Conservation (phyloP, 2,113 vertebrate species). For the Fregata magnificens region DNA sequence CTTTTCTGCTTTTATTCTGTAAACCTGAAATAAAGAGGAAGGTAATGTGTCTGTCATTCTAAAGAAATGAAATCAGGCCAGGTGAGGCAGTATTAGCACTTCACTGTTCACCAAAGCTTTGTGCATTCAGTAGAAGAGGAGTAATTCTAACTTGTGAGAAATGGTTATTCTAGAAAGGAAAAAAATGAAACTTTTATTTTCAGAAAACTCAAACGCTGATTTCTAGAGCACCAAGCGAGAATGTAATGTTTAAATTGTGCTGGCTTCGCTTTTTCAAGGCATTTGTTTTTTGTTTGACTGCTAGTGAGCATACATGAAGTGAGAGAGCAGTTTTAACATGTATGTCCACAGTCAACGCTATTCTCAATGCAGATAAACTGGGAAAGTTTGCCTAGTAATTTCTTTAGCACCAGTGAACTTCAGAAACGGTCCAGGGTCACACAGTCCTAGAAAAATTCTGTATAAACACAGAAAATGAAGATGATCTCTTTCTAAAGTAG, state of each 20-base stretch:
- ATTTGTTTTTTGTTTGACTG: not conserved
- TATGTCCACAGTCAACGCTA: not conserved
- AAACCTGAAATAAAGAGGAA: not conserved
- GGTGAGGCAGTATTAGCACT: not conserved
- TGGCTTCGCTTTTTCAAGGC: not conserved
- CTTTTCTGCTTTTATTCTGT: not conserved
- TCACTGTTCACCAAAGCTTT: not conserved
- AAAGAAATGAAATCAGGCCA: not conserved
- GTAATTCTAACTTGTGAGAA: not conserved
- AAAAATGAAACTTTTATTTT: not conserved
- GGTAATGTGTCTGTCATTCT: not conserved
- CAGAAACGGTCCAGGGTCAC: not conserved
- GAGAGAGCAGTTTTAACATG: not conserved
- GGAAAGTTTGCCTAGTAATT: not conserved
- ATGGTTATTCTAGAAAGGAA: not conserved
- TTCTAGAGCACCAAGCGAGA: not conserved
- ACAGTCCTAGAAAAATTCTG: not conserved
- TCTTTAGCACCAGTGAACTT: not conserved
- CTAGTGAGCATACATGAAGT: not conserved
- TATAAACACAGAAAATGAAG: not conserved
- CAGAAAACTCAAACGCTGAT: not conserved
- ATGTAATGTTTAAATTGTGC: not conserved
- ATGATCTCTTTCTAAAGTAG: not conserved
- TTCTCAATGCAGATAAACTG: not conserved
- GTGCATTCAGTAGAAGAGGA: not conserved